A percentile compares a stretch with the other conserved stretches of the same genome.
Conservation (phyloP, 2,888 invertebrate species). For the Muscina levida region DNA sequence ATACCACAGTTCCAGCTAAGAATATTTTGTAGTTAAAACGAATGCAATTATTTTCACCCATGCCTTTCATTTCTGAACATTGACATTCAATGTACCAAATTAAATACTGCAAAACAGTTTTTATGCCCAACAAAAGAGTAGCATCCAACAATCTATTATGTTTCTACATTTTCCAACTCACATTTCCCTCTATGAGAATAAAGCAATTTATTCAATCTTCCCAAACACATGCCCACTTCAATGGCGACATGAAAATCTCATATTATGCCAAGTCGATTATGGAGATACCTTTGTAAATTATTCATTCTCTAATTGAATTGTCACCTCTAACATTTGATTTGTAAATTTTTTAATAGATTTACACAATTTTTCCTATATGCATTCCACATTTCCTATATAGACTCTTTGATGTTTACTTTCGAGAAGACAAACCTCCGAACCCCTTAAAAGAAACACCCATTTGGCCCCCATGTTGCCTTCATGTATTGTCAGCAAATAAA, state of each 20-base stretch:
- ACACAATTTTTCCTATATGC: slow-evolving; percentile 27
- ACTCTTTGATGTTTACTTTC: slow-evolving; percentile 22
- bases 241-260: slow-evolving; percentile 3
- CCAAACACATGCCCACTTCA: slow-evolving; percentile 4
- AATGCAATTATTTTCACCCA: no score
- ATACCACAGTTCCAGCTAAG: no score
- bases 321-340: slow-evolving; percentile 64
- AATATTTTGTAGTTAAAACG: no score
- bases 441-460: not conserved
- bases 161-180: no score
- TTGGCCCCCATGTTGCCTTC: not conserved
- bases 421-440: not conserved
- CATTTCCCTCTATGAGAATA: no score
- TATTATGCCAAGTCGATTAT: slow-evolving; percentile 20
- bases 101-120: no score
- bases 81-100: no score
- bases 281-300: slow-evolving; percentile 43
- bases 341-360: slow-evolving; percentile 60
- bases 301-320: slow-evolving; percentile 61
- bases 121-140: no score
- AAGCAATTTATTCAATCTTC: no score
- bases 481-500: slow-evolving; percentile 42
- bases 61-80: no score
- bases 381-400: not conserved
- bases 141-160: no score